Evolutionary conservation across 2,888 invertebrate genomes (phyloP).

Genomic region (Melolontha melolontha): DNA sequence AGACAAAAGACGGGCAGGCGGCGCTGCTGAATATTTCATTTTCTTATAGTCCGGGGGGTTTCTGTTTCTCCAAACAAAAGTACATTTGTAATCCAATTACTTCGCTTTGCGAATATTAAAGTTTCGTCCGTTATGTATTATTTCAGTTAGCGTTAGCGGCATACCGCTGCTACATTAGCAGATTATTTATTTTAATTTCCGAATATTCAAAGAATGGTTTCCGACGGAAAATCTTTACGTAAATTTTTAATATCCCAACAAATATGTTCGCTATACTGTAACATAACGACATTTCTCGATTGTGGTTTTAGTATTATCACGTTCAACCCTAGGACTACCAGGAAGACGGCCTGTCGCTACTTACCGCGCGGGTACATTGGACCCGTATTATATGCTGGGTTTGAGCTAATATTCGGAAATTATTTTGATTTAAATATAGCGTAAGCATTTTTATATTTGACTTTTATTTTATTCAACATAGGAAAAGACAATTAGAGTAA

Average conservation of each 20-base stretch:
- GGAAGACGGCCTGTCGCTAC: too few relatives aligned
- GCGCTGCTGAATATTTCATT: conserved; percentile 57
- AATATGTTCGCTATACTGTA: not conserved
- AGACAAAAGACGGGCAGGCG: conserved; percentile 13
- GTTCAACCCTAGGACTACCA: not conserved
- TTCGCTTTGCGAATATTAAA: conserved; percentile 56
- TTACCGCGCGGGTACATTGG: too few relatives aligned
- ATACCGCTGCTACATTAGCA: conserved; percentile 33
- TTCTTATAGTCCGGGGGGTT: conserved; percentile 54
- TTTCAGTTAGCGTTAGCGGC: conserved; percentile 50
- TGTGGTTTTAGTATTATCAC: not conserved
- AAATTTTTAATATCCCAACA: not conserved
- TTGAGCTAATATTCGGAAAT: too few relatives aligned
- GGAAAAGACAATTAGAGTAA: too few relatives aligned
- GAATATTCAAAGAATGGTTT: conserved; percentile 5
- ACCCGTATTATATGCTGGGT: too few relatives aligned
- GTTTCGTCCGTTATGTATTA: conserved; percentile 57
- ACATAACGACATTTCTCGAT: not conserved
- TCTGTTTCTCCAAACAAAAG: conserved; percentile 56
- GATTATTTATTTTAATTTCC: conserved; percentile 43
- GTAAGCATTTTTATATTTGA: too few relatives aligned
- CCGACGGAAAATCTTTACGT: not conserved
- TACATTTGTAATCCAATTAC: conserved; percentile 59
- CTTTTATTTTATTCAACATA: too few relatives aligned
- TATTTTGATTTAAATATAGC: too few relatives aligned